Base-by-base conservation (phyloP, 2,113 vertebrate species). In the Pipa parva region DNA sequence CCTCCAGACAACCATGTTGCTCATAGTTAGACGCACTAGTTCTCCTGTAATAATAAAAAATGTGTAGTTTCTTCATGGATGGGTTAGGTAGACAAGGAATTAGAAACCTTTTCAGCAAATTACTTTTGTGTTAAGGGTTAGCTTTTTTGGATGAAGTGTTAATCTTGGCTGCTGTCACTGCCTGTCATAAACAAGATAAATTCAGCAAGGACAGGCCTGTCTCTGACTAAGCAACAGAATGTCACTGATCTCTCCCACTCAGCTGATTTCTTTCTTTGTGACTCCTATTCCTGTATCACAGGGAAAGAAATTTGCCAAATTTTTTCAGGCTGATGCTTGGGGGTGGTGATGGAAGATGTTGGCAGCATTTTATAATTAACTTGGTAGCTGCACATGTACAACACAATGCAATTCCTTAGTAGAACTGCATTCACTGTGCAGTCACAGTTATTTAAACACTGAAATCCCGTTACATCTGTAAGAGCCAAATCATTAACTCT, bases 101-200 rank as follows among this genome's bases (percentile, higher is more conserved):
- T 22, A 4, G 21, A 26, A 17, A 64, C n/a, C 9, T 59, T 49
- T 46, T 48, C 48, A 29, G 39, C 27, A 22, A 27, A 57, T 10
- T 7, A 20, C 29, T 49, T 26, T 50, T 45, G 18, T 28, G 28
- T 20, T 29, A 24, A 49, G 22, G 56, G 8, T 9, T 33, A 33
- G 36, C 57, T 69, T 37, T n/a, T 60, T 18, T 52, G 48, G 42
- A 60, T 7, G 31, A 69, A 49, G 65, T 60, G 65, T 42, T 69
- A 69, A 60, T 69, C 65, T 39, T 20, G 22, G 7, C 31, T 33
- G 56, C 64, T 59, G 64, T 67, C 54, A 58, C 42, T 58, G 5
- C 59, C 54, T 67, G 63, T 68, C 64, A 60, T 69, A 60, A 60
- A 52, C 21, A 59, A 69, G 65, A 60, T 60, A 69, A 52, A 60